Percentiles rank a stretch among this genome's conserved stretches.
These are phyloP conservation scores for Drosophila flavopinicola DNA, from an alignment of 2,888 invertebrate species.

Conservation along the genomic window DNA sequence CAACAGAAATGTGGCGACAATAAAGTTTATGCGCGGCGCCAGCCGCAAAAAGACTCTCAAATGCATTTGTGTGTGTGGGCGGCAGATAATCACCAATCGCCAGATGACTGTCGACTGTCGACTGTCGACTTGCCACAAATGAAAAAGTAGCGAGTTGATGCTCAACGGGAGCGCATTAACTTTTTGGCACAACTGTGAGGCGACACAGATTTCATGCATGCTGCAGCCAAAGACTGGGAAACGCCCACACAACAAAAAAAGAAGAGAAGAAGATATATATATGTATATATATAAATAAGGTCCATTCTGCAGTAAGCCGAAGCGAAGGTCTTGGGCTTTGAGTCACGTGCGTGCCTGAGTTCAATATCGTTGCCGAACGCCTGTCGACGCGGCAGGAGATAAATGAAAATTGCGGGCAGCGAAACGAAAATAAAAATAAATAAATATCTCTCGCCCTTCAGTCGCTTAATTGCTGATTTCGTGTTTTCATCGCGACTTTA, in stretches of 20 bases:
- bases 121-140: slow-evolving; percentile 1
- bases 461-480: slow-evolving; percentile 69
- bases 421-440: slow-evolving; percentile 31
- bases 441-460: slow-evolving; percentile 56
- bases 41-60: slow-evolving; percentile 24
- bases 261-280: background rate
- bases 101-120: background rate
- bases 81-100: slow-evolving; percentile 27
- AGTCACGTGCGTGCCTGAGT: slow-evolving; percentile 65
- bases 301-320: slow-evolving; percentile 6
- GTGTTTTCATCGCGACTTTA: slow-evolving; percentile 66
- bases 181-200: slow-evolving; percentile 20
- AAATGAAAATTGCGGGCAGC: slow-evolving; percentile 18
- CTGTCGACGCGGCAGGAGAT: slow-evolving; percentile 34
- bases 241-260: slow-evolving; percentile 39
- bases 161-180: slow-evolving; percentile 23
- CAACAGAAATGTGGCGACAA: slow-evolving; percentile 79
- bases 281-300: background rate
- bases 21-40: slow-evolving; percentile 77
- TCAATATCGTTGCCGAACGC: slow-evolving; percentile 53
- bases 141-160: slow-evolving; percentile 19
- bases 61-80: slow-evolving; percentile 24
- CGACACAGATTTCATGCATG: slow-evolving; percentile 51
- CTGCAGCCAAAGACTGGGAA: slow-evolving; percentile 16
- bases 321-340: slow-evolving; percentile 15